Percentiles rank a stretch among this genome's conserved stretches.
phyloP scores from a whole-genome alignment of 2,113 vertebrate species.

The Larimichthys polyactis region DNA sequence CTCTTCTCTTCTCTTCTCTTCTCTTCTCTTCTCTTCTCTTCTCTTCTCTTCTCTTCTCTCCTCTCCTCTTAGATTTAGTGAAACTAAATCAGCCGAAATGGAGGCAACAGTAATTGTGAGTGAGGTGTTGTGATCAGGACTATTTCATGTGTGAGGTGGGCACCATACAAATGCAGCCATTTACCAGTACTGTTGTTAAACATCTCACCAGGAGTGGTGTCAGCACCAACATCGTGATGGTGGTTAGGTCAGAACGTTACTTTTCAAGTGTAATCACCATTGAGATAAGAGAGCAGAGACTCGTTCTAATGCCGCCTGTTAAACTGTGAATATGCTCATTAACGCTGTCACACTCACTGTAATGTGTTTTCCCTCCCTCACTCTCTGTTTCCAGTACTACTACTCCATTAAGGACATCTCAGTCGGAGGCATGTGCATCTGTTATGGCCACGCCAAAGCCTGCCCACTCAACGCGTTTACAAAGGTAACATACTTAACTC shows the following conservation, averaged over 20 bases:
- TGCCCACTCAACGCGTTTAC: constrained; percentile 90
- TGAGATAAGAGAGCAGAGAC: neutral
- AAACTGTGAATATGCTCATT: constrained; percentile 22
- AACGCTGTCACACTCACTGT: neutral
- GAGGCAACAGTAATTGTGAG: neutral
- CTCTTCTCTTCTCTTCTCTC: too few relatives aligned
- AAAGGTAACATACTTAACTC: constrained; percentile 85
- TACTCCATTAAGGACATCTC: constrained; percentile 99
- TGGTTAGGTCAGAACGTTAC: neutral
- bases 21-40: too few relatives aligned
- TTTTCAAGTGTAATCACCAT: neutral
- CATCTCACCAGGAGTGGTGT: neutral
- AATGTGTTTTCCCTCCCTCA: constrained; percentile 47
- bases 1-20: too few relatives aligned
- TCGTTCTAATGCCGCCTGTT: neutral
- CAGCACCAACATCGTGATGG: neutral
- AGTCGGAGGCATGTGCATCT: constrained; percentile 98
- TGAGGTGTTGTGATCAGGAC: neutral
- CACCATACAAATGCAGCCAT: neutral
- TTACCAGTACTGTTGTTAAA: neutral
- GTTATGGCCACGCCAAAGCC: constrained; percentile 96
- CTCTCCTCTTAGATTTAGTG: neutral
- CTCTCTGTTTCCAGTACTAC: constrained; percentile 91
- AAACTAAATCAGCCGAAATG: neutral
- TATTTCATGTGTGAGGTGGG: neutral